Base-by-base conservation (phyloP, 2,797 vertebrate genomes). In the Argyrosomus regius region DNA sequence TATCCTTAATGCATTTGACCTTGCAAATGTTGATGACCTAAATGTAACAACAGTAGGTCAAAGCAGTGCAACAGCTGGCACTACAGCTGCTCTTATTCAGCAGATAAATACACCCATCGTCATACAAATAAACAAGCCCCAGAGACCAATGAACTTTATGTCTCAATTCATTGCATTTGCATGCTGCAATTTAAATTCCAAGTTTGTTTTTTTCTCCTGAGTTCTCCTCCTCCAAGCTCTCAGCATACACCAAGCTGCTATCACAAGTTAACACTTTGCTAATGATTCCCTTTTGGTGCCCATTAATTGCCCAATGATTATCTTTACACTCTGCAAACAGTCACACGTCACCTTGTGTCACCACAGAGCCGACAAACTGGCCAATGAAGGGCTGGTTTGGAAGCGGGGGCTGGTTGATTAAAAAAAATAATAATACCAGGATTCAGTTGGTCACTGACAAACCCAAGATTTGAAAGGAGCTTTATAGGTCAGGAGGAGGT, bases 261-360 rank as follows among this genome's bases (percentile, higher is more conserved):
- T 76, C 48, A 28, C 78, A 52, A 79, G 83, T 83, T 89, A 50
- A 83, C 91, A 86, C 90, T 72, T 91, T 70, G 39, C 81, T 94
- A 95, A 95, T 91, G 70, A 91, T 73, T 87, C 72, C 94, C 95
- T 94, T 95, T 95, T 95, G 95, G 93, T 87, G 78, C 41, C 72
- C 68, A 83, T 87, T 94, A 94, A 94, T 92, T 89, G 89, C 88
- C 88, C 87, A 88, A 91, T 94, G 88, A 94, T 91, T 89, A 92
- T 91, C 87, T 92, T 92, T 80, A 90, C 92, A 88, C 92, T 85
- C 83, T 31, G 77, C 88, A 92, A 90, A 93, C 74, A 84, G 85
- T 93, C 92, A 91, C 95, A 94, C 92, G 78, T 91, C 80, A 88
- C 93, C 92, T 94, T 88, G 90, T 93, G 91, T 90, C 91, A 31